These are phyloP conservation scores for Rhynchopsitta pachyrhyncha DNA, from an alignment of 2,113 vertebrate species.

Conservation along the genomic window DNA sequence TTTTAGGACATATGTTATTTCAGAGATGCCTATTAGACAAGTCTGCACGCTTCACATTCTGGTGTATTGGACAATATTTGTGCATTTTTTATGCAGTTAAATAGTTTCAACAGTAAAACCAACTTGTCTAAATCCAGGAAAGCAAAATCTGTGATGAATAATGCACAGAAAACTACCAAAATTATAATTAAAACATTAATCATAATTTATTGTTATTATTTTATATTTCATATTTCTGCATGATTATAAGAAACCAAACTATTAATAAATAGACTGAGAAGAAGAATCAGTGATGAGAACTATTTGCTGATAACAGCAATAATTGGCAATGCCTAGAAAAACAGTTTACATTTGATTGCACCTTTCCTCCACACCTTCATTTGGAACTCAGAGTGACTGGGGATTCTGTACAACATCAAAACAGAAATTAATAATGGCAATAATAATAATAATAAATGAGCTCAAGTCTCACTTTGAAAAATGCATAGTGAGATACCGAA, in stretches of 20 bases:
- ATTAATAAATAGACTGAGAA: neutral
- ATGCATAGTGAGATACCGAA: neutral
- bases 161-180: neutral
- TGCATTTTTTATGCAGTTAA: neutral
- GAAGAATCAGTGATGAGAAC: neutral
- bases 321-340: neutral
- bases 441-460: neutral
- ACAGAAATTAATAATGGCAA: neutral
- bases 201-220: neutral
- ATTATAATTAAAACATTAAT: neutral
- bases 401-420: neutral
- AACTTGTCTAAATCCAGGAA: neutral
- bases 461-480: neutral
- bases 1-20: constrained; percentile 46
- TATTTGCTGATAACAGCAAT: neutral
- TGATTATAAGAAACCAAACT: neutral
- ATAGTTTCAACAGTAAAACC: neutral
- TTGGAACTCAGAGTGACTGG: neutral
- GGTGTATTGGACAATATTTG: neutral
- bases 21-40: constrained; percentile 28
- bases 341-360: neutral
- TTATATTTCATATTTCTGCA: neutral
- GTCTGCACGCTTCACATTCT: constrained; percentile 32
- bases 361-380: neutral
- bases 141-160: neutral